Base-by-base conservation (phyloP, 2,797 vertebrate genomes). In the Knipowitschia caucasica region DNA sequence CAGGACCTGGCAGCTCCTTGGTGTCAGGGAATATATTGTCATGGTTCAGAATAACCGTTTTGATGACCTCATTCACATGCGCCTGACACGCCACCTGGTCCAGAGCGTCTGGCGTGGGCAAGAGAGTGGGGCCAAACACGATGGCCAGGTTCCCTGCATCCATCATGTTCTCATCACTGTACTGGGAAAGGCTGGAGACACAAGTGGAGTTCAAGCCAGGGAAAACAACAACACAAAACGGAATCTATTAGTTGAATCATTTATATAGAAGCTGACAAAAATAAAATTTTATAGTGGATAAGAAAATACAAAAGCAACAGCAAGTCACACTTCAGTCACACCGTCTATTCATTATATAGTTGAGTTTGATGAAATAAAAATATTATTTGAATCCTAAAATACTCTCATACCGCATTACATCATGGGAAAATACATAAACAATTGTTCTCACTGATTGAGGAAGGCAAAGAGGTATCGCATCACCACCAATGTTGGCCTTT, bases 111-210 rank as follows among this genome's bases (percentile, higher is more conserved):
- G 97, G 97, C 27, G 96, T 96, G 26, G 97, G 97, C 93, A 99
- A 94, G 46, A 99, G 77, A 3, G 97, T 99, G 42, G 97, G 97
- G 20, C 97, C 97, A 59, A 97, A 99, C 69, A 96, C 98, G 76
- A 99, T 99, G 69, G 97, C 97, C 83, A 99, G 75, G 80, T 99
- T 99, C 70, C 95, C 97, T 0, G 96, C 93, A 69, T 99, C 97
- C 97, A 99, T 99, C 97, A 99, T 99, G 86, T 99, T 99, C 84
- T 99, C 97, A 14, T 99, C 97, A 7, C 92, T 99, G 90, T 98
- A 99, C 83, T 99, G 95, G 26, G 97, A 99, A 52, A 99, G 91
- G 72, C 97, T 99, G 76, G 0, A 4, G 29, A n/a, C 0, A 4
- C 29, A 46, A n/a, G n/a, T n/a, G n/a, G n/a, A n/a, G n/a, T n/a